phyloP scores from a whole-genome alignment of 2,797 vertebrate species.

The Liparis tanakae region DNA sequence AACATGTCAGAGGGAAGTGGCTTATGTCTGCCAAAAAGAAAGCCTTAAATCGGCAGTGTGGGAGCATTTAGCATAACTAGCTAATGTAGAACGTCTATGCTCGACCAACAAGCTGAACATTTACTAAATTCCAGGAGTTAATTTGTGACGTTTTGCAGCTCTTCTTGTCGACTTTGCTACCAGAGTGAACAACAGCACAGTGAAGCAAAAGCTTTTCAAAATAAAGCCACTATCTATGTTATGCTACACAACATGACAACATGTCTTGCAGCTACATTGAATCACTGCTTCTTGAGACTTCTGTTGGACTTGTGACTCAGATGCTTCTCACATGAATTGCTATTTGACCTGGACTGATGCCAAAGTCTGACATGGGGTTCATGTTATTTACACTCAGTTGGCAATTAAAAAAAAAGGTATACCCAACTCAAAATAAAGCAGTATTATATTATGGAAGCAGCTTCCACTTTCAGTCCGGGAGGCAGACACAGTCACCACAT shows the following conservation, averaged over 20 bases:
- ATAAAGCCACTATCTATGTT: background rate
- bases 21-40: too few species aligned
- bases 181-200: background rate
- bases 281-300: background rate
- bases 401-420: background rate
- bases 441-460: too few species aligned
- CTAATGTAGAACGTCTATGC: too few species aligned
- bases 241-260: background rate
- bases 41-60: too few species aligned
- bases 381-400: background rate
- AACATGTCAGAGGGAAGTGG: too few species aligned
- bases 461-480: too few species aligned
- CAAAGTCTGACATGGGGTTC: background rate
- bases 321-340: background rate
- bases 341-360: background rate
- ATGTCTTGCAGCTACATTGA: background rate
- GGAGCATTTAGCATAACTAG: too few species aligned
- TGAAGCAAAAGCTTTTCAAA: slow-evolving; percentile 9
- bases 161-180: background rate
- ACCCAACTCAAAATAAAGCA: background rate
- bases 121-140: too few species aligned
- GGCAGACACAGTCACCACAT: too few species aligned
- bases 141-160: background rate
- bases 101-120: too few species aligned
- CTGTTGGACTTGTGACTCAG: background rate